Evolutionary conservation across 2,797 vertebrate genomes (phyloP).

Genomic region (Lagocephalus sceleratus): DNA sequence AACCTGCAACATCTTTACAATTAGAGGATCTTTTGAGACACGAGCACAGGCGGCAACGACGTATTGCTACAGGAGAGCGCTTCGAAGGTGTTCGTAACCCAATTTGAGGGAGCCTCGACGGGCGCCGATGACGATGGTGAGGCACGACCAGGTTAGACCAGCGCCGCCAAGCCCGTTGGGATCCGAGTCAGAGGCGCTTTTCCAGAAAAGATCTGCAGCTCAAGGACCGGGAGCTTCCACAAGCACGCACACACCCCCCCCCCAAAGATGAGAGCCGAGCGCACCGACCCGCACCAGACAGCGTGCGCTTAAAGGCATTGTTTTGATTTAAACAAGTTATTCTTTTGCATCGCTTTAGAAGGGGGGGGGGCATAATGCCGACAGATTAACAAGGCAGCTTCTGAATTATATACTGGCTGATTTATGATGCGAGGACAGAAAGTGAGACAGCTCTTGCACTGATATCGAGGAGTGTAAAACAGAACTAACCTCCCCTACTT

Average conservation of each 20-base stretch:
- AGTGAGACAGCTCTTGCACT: constrained; percentile 55
- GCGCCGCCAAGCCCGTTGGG: constrained; percentile 20
- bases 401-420: constrained; percentile 78
- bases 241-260: constrained; percentile 16
- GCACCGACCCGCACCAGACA: constrained; percentile 41
- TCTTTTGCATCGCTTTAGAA: constrained; percentile 58
- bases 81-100: constrained; percentile 1
- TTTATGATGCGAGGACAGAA: constrained; percentile 57
- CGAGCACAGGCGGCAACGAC: constrained; percentile 17
- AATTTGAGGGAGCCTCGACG: constrained; percentile 29
- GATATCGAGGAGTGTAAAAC: constrained; percentile 74
- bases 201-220: constrained; percentile 23
- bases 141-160: constrained; percentile 25
- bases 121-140: constrained; percentile 15
- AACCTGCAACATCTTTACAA: constrained; percentile 43
- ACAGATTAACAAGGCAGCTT: constrained; percentile 75
- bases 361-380: constrained; percentile 48
- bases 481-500: constrained; percentile 48
- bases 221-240: constrained; percentile 26
- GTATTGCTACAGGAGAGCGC: constrained; percentile 51
- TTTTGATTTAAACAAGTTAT: constrained; percentile 58
- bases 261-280: constrained; percentile 60
- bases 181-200: constrained; percentile 19
- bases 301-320: constrained; percentile 49
- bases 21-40: constrained; percentile 43